These are phyloP conservation scores for Hemicrepidius hirtus DNA, from an alignment of 2,888 invertebrate species.

Conservation along the genomic window DNA sequence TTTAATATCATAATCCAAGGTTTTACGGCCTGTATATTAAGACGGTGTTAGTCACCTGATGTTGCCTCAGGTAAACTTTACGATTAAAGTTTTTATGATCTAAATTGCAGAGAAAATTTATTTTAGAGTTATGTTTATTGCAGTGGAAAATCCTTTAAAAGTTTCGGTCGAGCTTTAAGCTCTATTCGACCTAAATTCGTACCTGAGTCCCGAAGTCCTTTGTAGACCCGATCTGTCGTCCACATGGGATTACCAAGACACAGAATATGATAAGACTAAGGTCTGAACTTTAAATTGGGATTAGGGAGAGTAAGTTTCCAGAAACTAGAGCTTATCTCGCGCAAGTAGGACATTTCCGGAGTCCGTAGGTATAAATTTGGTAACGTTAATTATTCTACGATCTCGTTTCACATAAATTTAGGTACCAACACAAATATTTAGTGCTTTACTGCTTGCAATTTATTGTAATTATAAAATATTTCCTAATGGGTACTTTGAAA, in stretches of 20 bases:
- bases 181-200: neutral
- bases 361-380: neutral
- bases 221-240: constrained; percentile 7
- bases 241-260: constrained; percentile 14
- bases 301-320: neutral
- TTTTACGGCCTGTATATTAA: neutral
- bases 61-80: constrained; percentile 13
- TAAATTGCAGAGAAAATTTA: constrained; percentile 19
- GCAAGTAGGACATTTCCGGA: neutral
- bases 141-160: constrained; percentile 10
- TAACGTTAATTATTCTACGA: neutral
- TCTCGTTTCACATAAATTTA: neutral
- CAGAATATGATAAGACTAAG: constrained; percentile 16
- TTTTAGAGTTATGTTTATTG: constrained; percentile 18
- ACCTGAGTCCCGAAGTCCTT: constrained; percentile 14
- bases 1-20: neutral
- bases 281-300: constrained; percentile 34
- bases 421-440: constrained; percentile 6
- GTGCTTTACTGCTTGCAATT: neutral
- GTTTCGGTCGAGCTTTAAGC: constrained; percentile 1
- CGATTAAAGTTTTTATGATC: constrained; percentile 27
- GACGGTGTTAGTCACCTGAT: neutral
- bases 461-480: constrained; percentile 4
- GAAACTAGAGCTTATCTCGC: constrained; percentile 14
- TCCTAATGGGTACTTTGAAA: constrained; percentile 2